A percentile compares a stretch with the other conserved stretches of the same genome.
phyloP scores from a whole-genome alignment of 2,888 invertebrate species.

The Nemurella pictetii region DNA sequence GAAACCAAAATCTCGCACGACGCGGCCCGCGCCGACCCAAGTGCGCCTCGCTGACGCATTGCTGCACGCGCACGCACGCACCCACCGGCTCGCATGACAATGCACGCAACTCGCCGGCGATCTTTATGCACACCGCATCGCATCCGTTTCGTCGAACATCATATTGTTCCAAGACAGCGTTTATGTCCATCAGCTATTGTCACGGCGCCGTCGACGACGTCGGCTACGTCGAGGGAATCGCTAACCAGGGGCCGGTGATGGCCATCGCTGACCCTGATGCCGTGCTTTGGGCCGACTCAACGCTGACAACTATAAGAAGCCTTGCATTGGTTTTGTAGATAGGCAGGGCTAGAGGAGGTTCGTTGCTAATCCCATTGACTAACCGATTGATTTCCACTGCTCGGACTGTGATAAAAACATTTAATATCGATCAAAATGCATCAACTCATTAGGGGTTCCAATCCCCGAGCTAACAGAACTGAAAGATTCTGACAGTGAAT shows the following conservation, averaged over 20 bases:
- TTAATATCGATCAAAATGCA: no score
- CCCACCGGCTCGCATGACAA: background rate
- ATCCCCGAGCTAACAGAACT: no score
- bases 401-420: no score
- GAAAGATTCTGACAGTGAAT: no score
- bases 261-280: background rate
- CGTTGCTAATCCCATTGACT: no score
- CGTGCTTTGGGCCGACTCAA: background rate
- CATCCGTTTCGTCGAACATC: constrained; percentile 9
- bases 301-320: no score
- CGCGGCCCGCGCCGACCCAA: background rate
- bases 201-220: constrained; percentile 2
- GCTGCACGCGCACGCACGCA: background rate
- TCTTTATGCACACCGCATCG: background rate
- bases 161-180: constrained; percentile 12
- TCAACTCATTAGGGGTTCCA: no score
- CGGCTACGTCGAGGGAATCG: no score
- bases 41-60: background rate
- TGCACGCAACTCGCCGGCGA: background rate
- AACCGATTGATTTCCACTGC: no score
- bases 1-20: background rate
- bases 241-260: background rate
- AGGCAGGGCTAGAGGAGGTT: no score
- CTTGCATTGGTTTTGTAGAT: no score
- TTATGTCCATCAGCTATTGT: background rate